Evolutionary conservation across 2,113 vertebrate species (phyloP).

Genomic region (Sinocyclocheilus anophthalmus): DNA sequence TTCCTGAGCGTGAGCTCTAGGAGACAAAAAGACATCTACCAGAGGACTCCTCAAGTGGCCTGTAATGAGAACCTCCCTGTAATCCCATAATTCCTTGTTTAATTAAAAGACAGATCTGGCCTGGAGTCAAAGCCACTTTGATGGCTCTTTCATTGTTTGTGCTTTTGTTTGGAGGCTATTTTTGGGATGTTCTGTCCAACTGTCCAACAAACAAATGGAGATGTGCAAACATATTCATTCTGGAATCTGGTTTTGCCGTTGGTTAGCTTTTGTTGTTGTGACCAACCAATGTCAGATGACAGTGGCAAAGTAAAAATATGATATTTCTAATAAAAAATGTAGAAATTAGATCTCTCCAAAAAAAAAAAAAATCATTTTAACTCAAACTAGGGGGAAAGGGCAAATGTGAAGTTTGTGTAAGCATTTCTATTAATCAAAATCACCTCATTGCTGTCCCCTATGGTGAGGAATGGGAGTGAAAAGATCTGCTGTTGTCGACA

Average conservation of each 20-base stretch:
- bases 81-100: slow-evolving; percentile 84
- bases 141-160: slow-evolving; percentile 62
- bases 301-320: background rate
- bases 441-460: slow-evolving; percentile 37
- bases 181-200: slow-evolving; percentile 39
- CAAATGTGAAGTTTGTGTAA: background rate
- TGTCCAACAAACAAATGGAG: slow-evolving; percentile 27
- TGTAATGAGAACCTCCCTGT: slow-evolving; percentile 74
- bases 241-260: background rate
- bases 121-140: slow-evolving; percentile 68
- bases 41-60: slow-evolving; percentile 74
- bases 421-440: background rate
- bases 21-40: slow-evolving; percentile 73
- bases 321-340: background rate
- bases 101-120: slow-evolving; percentile 76
- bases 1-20: slow-evolving; percentile 70
- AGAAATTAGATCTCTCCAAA: background rate
- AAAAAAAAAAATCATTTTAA: background rate
- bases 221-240: background rate
- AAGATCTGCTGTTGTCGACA: slow-evolving; percentile 37
- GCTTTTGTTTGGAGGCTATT: slow-evolving; percentile 41
- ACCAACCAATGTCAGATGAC: background rate
- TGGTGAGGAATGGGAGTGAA: slow-evolving; percentile 36
- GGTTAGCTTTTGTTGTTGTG: background rate
- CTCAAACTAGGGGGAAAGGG: background rate